Percentiles rank a stretch among this genome's conserved stretches.
These are phyloP conservation scores for Agrilus cyanescens DNA, from an alignment of 2,888 invertebrate species.

Conservation along the genomic window DNA sequence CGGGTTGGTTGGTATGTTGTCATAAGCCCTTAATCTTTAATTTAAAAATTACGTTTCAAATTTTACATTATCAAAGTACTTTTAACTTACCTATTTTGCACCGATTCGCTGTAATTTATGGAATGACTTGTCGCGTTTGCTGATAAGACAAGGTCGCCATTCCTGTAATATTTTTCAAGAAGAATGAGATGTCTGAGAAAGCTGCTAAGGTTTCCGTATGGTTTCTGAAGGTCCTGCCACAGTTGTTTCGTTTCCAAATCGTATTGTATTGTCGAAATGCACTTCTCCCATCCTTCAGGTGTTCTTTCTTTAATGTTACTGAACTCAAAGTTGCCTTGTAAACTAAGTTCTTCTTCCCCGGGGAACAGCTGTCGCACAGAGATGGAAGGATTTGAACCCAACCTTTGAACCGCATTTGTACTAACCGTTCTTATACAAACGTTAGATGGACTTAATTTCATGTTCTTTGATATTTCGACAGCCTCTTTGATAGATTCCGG, in stretches of 20 bases:
- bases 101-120: constrained; percentile 65
- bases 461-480: constrained; percentile 24
- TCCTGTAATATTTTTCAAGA: constrained; percentile 70
- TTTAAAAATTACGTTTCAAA: no score
- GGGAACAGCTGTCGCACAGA: constrained; percentile 71
- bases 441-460: constrained; percentile 34
- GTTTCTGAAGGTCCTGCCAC: constrained; percentile 74
- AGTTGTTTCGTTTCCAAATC: constrained; percentile 68
- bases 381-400: constrained; percentile 72
- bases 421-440: constrained; percentile 30
- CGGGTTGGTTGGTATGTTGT: constrained; percentile 39
- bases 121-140: constrained; percentile 64
- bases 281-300: constrained; percentile 77
- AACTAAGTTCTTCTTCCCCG: constrained; percentile 70
- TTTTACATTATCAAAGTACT: no score
- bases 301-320: constrained; percentile 58
- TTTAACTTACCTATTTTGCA: constrained; percentile 44
- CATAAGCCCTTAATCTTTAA: constrained; percentile 65
- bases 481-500: constrained; percentile 23
- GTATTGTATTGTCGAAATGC: constrained; percentile 66
- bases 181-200: constrained; percentile 71
- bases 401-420: constrained; percentile 50
- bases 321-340: constrained; percentile 66
- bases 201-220: constrained; percentile 79
- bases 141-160: constrained; percentile 64